Evolutionary conservation across 2,888 invertebrate genomes (phyloP).

Genomic region (Neuroscelio doddi): DNA sequence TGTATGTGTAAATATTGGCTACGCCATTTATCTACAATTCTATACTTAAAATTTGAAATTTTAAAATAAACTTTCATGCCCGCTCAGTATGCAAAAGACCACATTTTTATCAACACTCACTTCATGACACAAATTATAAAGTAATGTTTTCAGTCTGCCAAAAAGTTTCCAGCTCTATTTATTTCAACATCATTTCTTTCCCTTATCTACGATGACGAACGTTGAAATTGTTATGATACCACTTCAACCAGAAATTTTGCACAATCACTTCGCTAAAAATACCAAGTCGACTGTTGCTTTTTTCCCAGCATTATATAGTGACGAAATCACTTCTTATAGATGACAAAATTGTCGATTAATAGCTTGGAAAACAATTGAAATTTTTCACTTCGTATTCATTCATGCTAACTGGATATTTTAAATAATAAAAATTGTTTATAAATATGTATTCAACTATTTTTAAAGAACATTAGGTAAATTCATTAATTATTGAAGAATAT

Average conservation of each 20-base stretch:
- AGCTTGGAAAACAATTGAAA: not conserved
- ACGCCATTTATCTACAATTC: not conserved
- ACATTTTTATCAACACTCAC: too few species aligned
- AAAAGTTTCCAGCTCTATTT: not conserved
- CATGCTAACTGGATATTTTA: too few species aligned
- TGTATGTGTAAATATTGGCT: not conserved
- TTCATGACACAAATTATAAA: too few species aligned
- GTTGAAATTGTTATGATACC: not conserved
- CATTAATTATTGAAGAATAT: too few species aligned
- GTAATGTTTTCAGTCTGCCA: too few species aligned
- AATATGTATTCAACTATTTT: too few species aligned
- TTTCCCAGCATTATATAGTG: slow-evolving; percentile 1
- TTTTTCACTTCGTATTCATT: too few species aligned
- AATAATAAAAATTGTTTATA: too few species aligned
- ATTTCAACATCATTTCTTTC: too few species aligned
- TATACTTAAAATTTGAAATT: not conserved
- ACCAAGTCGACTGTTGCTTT: slow-evolving; percentile 18
- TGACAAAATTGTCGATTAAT: not conserved
- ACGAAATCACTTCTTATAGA: slow-evolving; percentile 6
- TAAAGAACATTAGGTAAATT: too few species aligned
- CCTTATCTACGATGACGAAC: not conserved
- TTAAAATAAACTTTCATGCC: too few species aligned
- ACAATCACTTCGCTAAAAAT: slow-evolving; percentile 3
- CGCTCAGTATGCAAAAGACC: too few species aligned
- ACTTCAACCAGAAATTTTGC: not conserved